Conservation (phyloP, 2,113 vertebrate genomes). For the Coracopsis vasa region DNA sequence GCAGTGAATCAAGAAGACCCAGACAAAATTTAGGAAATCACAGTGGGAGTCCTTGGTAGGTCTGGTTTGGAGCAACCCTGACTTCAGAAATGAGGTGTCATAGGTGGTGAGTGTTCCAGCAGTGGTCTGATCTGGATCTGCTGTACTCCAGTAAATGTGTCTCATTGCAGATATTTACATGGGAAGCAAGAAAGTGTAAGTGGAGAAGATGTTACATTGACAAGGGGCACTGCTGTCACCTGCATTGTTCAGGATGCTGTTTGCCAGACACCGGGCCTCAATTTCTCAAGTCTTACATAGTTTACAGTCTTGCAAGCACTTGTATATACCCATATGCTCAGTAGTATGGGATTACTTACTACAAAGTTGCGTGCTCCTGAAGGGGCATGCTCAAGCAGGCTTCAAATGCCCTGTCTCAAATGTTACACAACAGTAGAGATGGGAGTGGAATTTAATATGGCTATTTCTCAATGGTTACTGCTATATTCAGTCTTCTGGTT, state of each 20-base stretch:
- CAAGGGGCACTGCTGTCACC: neutral
- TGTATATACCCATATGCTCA: accelerated
- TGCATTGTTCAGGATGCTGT: neutral
- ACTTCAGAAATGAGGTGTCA: neutral
- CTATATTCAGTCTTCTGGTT: neutral
- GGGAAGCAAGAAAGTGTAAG: neutral
- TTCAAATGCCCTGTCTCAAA: neutral
- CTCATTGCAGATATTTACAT: neutral
- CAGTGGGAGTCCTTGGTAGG: neutral
- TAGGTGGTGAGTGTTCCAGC: neutral
- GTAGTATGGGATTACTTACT: neutral
- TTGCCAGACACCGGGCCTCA: neutral
- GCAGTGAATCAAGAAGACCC: neutral
- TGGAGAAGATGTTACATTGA: neutral
- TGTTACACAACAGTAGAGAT: neutral
- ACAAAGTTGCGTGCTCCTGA: neutral
- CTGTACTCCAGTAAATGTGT: too few species aligned
- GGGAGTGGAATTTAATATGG: neutral
- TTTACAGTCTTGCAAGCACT: neutral
- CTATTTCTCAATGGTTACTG: neutral
- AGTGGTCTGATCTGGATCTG: neutral
- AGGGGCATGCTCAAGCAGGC: neutral
- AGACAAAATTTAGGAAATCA: neutral
- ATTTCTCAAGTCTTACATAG: neutral
- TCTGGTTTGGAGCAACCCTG: neutral